A percentile compares a stretch with the other conserved stretches of the same genome.
Conservation (phyloP, 2,888 invertebrate genomes). For the Pseudolycoriella hygida region DNA sequence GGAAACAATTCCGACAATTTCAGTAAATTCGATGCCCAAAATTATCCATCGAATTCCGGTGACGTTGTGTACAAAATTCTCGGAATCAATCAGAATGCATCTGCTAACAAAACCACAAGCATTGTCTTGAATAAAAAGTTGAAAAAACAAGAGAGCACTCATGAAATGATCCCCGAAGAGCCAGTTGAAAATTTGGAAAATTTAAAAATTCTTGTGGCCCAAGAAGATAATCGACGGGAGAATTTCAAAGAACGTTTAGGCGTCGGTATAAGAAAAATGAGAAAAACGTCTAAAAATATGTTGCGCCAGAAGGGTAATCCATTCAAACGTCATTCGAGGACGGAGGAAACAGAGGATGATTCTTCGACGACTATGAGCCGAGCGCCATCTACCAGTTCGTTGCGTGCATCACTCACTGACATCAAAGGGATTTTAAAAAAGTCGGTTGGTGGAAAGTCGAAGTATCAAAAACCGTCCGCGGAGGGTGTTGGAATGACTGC, state of each 20-base stretch:
- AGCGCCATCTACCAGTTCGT: constrained; percentile 10
- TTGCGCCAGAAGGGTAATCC: constrained; percentile 42
- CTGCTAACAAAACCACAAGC: constrained; percentile 12
- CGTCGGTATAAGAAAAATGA: constrained; percentile 43
- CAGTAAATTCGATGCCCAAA: constrained; percentile 11
- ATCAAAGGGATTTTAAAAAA: constrained; percentile 19
- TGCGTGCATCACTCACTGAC: constrained; percentile 28
- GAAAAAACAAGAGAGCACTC: constrained; percentile 7
- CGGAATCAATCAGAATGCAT: constrained; percentile 14
- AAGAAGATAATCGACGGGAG: constrained; percentile 34
- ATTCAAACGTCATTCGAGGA: constrained; percentile 30
- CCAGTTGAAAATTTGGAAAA: constrained; percentile 17
- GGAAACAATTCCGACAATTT: constrained; percentile 20
- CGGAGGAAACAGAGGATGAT: constrained; percentile 29
- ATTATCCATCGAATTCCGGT: neutral
- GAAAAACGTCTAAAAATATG: constrained; percentile 38
- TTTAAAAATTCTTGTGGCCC: constrained; percentile 24
- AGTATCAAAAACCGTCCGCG: constrained; percentile 18
- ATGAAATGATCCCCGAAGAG: neutral
- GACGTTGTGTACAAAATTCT: constrained; percentile 14
- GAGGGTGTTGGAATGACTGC: constrained; percentile 46
- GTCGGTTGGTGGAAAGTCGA: constrained; percentile 24
- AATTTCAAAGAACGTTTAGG: constrained; percentile 30
- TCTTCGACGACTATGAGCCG: constrained; percentile 18
- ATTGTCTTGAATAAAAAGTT: constrained; percentile 13